Base-by-base conservation (phyloP, 2,113 vertebrate genomes). In the Ochotona princeps region DNA sequence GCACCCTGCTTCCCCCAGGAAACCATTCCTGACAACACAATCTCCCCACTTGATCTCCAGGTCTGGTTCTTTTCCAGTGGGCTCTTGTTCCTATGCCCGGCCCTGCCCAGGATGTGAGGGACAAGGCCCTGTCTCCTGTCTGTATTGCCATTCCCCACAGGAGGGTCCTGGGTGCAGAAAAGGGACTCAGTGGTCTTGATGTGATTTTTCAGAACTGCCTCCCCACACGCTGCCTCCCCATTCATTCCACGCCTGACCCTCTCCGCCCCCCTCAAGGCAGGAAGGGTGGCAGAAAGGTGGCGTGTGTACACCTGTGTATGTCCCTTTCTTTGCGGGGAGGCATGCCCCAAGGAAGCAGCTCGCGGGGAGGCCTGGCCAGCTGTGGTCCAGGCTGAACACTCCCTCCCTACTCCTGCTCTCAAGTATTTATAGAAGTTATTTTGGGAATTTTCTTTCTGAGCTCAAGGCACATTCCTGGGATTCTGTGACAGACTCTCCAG, bases 381-480 rank as follows among this genome's bases (percentile, higher is more conserved):
- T 92, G 94, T 0, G 11, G 72, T 72, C 70, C 75, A 38, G 49
- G 88, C 89, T 10, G n/a, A 86, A 70, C 35, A 47, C 51, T 65
- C 92, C 69, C 57, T 84, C 89, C 44, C 95, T n/a, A 69, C 87
- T 80, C 80, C 69, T 94, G n/a, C 73, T 67, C 96, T 87, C 30
- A 67, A 95, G 93, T 96, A 94, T 96, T 97, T 96, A 97, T 95
- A 98, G 90, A 91, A 97, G 97, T 97, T 98, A 98, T 98, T 98
- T 97, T 96, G 97, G 96, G 97, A 97, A 96, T 97, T 97, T 96
- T 97, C 89, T 96, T 96, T 97, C 95, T 97, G 95, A 98, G 95
- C 35, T 25, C 95, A 78, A 97, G 96, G 89, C 97, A 97, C 98
- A 98, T 98, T 98, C 97, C 94, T 98, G 86, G 96, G 97, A 98